Conservation (phyloP, 53 echinoderm and acorn worm genomes). For the Astropecten irregularis region DNA sequence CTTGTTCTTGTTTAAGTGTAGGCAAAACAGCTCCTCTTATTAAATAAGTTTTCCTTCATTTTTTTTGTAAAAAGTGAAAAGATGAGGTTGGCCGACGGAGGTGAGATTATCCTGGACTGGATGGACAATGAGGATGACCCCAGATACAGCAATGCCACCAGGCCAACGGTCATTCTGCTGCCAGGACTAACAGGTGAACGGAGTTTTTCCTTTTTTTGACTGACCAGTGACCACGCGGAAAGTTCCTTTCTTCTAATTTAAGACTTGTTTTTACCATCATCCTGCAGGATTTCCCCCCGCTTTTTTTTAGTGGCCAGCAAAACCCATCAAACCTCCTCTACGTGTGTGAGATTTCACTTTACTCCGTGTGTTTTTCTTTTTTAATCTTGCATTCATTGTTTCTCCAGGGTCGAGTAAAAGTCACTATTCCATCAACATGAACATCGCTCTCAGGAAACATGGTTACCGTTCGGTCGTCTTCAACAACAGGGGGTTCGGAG, state of each 20-base stretch:
- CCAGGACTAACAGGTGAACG: conserved; percentile 83
- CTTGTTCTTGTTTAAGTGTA: neutral
- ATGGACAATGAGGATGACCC: conserved; percentile 67
- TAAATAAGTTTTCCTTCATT: neutral
- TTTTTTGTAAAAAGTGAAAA: conserved; percentile 65
- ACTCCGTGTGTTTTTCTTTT: too few species aligned
- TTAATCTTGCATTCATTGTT: neutral
- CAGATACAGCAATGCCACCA: conserved; percentile 1
- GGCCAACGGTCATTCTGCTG: conserved; percentile 83
- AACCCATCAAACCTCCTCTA: too few species aligned
- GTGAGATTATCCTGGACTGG: conserved; percentile 90
- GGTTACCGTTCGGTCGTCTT: conserved; percentile 94
- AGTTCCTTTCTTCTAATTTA: neutral
- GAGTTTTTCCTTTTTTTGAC: too few species aligned
- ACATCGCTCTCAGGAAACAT: conserved; percentile 57
- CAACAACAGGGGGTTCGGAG: conserved; percentile 93
- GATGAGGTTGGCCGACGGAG: conserved; percentile 75
- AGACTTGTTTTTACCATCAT: neutral
- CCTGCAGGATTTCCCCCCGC: too few species aligned
- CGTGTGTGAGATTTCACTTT: too few species aligned
- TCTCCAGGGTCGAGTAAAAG: conserved; percentile 78
- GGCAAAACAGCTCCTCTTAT: too few species aligned
- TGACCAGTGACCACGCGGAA: neutral
- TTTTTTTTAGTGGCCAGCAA: too few species aligned
- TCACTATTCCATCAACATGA: conserved; percentile 77